Conservation (phyloP, 2,113 vertebrate species). For the Plestiodon gilberti region DNA sequence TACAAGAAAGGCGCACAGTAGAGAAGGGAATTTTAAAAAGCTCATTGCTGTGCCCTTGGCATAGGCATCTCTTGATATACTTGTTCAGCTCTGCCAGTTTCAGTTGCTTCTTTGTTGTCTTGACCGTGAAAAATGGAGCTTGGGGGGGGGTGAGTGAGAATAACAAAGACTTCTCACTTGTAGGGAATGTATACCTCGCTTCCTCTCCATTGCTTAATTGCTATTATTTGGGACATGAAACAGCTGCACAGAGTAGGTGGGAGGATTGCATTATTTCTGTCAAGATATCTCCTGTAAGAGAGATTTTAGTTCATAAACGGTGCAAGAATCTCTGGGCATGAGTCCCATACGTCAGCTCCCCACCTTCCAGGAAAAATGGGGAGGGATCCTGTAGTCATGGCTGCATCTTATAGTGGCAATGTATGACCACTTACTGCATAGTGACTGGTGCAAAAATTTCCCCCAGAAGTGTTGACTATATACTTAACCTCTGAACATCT, state of each 20-base stretch:
- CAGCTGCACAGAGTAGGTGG: not conserved
- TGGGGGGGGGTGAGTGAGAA: not conserved
- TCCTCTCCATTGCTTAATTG: conserved; percentile 30
- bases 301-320: conserved; percentile 4
- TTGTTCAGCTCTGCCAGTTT: not conserved
- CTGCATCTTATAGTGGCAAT: too few relatives aligned
- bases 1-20: not conserved
- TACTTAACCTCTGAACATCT: too few relatives aligned
- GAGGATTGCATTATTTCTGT: conserved; percentile 33
- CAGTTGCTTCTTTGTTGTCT: not conserved
- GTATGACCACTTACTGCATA: too few relatives aligned
- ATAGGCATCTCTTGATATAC: not conserved
- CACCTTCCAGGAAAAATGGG: not conserved
- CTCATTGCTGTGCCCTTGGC: not conserved
- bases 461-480: too few relatives aligned
- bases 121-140: conserved; percentile 10
- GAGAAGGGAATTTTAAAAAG: not conserved
- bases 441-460: too few relatives aligned
- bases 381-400: too few relatives aligned
- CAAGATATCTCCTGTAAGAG: conserved; percentile 6
- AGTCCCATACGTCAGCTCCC: too few relatives aligned
- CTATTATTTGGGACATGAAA: not conserved
- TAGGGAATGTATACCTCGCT: conserved; percentile 14
- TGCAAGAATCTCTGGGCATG: not conserved
- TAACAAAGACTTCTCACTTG: not conserved